Percentiles rank a stretch among this genome's conserved stretches.
Evolutionary conservation across 2,797 vertebrate species (phyloP).

Genomic region (Pipistrellus pipistrellus): DNA sequence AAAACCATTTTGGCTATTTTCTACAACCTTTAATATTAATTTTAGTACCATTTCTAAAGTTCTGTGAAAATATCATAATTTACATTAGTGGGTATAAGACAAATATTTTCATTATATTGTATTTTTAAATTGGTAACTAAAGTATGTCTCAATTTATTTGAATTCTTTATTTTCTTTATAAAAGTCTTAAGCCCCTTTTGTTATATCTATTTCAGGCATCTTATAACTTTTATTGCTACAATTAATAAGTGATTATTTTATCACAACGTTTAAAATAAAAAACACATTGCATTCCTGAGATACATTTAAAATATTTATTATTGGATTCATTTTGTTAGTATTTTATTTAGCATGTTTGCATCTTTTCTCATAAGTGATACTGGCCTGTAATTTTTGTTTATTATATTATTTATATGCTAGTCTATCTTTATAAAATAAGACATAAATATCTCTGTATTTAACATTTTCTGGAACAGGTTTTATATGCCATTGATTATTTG

Average conservation of each 20-base stretch:
- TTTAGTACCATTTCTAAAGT: background rate
- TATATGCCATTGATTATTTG: background rate
- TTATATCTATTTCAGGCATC: background rate
- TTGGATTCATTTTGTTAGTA: background rate
- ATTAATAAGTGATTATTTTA: background rate
- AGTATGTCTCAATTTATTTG: background rate
- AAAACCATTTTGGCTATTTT: background rate
- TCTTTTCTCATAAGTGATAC: background rate
- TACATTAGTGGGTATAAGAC: background rate
- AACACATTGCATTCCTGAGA: background rate
- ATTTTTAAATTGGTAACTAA: background rate
- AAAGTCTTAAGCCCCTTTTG: background rate
- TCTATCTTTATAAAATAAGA: background rate
- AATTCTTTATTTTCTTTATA: background rate
- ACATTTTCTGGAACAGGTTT: slow-evolving; percentile 16
- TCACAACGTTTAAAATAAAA: background rate
- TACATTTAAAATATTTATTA: slow-evolving; percentile 10
- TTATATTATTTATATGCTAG: background rate
- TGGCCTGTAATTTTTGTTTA: background rate
- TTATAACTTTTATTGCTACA: background rate
- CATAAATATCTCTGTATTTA: background rate
- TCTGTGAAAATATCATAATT: background rate
- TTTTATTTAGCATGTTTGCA: background rate
- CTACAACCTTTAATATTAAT: background rate
- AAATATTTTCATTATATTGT: slow-evolving; percentile 1